Conservation (phyloP, 2,888 invertebrate genomes). For the Timema podura region DNA sequence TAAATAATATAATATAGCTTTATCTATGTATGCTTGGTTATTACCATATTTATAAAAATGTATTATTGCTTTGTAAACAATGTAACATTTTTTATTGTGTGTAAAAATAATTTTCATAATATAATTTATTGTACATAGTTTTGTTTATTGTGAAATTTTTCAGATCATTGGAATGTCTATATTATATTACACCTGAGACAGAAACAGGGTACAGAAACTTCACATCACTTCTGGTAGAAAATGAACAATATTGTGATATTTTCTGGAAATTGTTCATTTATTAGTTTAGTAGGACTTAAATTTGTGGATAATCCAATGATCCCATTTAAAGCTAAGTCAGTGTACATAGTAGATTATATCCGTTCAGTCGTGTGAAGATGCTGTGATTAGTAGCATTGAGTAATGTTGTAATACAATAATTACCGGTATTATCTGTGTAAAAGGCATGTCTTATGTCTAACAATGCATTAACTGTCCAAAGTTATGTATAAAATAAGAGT, state of each 20-base stretch:
- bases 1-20: background rate
- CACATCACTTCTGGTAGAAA: constrained; percentile 1
- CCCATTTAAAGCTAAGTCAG: too few species aligned
- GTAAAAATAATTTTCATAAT: background rate
- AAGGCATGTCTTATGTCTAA: background rate
- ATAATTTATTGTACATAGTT: background rate
- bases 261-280: background rate
- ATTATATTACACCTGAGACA: background rate
- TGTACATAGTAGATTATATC: too few species aligned
- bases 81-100: background rate
- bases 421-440: background rate
- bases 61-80: too few species aligned
- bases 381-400: constrained; percentile 10
- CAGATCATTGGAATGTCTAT: background rate
- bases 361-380: background rate
- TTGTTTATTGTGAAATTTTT: background rate
- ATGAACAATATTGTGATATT: constrained; percentile 12
- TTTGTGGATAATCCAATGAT: too few species aligned
- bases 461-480: background rate
- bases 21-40: background rate
- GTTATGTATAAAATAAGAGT: too few species aligned
- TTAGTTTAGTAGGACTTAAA: too few species aligned
- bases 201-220: constrained; percentile 9
- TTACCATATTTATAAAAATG: too few species aligned
- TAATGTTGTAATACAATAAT: background rate